phyloP scores from a whole-genome alignment of 2,113 vertebrate genomes.

The Dicerorhinus sumatrensis region DNA sequence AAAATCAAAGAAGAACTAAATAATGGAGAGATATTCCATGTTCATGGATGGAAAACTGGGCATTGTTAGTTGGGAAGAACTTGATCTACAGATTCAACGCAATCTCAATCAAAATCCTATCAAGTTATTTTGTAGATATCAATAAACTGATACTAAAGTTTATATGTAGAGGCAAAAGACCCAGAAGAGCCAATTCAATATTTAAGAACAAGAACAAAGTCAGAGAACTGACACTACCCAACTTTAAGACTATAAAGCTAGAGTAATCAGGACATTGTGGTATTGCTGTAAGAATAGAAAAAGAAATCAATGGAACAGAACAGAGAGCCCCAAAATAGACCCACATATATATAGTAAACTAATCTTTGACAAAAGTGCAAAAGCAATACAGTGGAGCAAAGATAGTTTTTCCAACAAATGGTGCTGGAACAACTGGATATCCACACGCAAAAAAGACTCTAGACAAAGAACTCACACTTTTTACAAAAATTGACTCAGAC shows the following conservation, averaged over 20 bases:
- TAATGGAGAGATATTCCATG: background rate
- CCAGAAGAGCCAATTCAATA: background rate
- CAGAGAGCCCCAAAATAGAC: background rate
- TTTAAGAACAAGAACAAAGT: background rate
- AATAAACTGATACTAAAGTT: background rate
- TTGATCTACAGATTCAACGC: background rate
- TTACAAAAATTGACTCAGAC: background rate
- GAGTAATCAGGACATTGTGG: background rate
- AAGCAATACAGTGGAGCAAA: background rate
- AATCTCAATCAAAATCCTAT: background rate
- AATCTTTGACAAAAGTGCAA: background rate
- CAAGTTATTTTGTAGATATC: background rate
- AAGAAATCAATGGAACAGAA: background rate
- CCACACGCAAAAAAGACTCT: background rate
- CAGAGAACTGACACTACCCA: background rate
- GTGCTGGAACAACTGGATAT: background rate
- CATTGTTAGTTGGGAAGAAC: background rate
- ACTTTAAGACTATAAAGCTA: background rate
- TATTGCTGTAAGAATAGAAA: background rate
- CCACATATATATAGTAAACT: background rate
- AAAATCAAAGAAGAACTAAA: background rate
- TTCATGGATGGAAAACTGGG: background rate
- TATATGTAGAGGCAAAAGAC: background rate
- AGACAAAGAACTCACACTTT: background rate
- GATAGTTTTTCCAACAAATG: background rate